Evolutionary conservation across 1,140 invertebrate genomes (phyloP).

Genomic region (Brachionus asplanchnoidis): DNA sequence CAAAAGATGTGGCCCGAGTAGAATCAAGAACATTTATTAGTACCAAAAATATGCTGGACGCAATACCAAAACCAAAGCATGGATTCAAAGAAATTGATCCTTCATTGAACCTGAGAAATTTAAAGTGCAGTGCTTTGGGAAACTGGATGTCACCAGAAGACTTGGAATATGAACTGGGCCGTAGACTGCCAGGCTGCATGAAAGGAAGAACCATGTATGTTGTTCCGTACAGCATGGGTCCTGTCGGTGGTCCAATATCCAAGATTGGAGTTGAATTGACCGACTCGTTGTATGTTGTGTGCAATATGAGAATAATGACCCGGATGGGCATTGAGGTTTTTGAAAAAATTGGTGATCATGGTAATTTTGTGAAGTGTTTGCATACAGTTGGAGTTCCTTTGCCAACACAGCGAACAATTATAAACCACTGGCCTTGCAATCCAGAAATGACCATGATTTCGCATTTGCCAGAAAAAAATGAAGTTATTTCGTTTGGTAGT

Average conservation of each 20-base stretch:
- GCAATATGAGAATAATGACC: slow-evolving; percentile 97
- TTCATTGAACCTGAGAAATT: slow-evolving; percentile 33
- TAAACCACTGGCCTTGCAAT: slow-evolving; percentile 72
- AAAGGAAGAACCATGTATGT: slow-evolving; percentile 97
- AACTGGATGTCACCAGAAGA: slow-evolving; percentile 88
- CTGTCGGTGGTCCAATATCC: slow-evolving; percentile 73
- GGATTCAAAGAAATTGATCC: slow-evolving; percentile 44
- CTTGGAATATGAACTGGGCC: slow-evolving; percentile 73
- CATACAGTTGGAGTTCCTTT: slow-evolving; percentile 85
- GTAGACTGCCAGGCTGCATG: slow-evolving; percentile 92
- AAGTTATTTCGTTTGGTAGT: slow-evolving; percentile 87
- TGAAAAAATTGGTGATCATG: slow-evolving; percentile 45
- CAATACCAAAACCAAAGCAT: slow-evolving; percentile 63
- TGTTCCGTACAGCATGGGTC: slow-evolving; percentile 97
- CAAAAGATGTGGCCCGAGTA: slow-evolving; percentile 91
- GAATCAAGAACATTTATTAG: slow-evolving; percentile 93
- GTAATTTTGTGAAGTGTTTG: slow-evolving; percentile 67
- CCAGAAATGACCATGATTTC: slow-evolving; percentile 67
- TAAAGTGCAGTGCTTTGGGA: slow-evolving; percentile 63
- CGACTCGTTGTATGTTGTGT: slow-evolving; percentile 93
- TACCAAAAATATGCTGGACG: slow-evolving; percentile 72
- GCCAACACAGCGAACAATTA: slow-evolving; percentile 60
- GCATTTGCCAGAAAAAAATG: slow-evolving; percentile 66
- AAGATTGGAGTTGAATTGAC: slow-evolving; percentile 96
- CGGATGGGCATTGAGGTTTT: slow-evolving; percentile 72